These are phyloP conservation scores for Oopsacas minuta DNA, from an alignment of 37 sponge, comb jelly and placozoan species.

Conservation along the genomic window DNA sequence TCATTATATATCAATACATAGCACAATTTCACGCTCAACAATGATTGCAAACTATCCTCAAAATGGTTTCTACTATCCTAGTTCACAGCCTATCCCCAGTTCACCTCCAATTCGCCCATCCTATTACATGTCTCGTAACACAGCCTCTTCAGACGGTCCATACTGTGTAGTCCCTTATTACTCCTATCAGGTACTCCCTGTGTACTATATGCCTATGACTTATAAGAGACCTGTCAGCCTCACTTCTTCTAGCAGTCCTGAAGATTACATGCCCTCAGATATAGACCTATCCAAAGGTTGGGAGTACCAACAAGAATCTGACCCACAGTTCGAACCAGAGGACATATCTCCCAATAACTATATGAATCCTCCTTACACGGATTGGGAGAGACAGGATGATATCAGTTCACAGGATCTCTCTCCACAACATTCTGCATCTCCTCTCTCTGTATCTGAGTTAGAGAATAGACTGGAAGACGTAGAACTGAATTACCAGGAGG, in stretches of 20 bases:
- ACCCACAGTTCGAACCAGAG: not conserved
- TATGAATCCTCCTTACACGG: not conserved
- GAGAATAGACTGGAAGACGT: not conserved
- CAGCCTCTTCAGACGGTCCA: not conserved
- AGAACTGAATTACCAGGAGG: too few species aligned
- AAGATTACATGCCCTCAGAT: not conserved
- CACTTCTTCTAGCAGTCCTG: not conserved
- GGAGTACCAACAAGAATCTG: not conserved
- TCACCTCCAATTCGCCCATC: not conserved
- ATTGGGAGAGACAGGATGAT: slow-evolving; percentile 14
- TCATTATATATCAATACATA: too few species aligned
- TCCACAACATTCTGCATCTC: not conserved
- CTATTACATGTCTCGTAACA: not conserved
- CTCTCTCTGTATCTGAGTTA: not conserved
- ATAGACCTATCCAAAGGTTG: not conserved
- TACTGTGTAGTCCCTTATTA: not conserved
- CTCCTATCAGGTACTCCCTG: not conserved
- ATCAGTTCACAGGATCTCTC: slow-evolving; percentile 4
- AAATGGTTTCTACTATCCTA: not conserved
- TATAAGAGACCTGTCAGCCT: not conserved
- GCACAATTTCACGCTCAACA: too few species aligned
- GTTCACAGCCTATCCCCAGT: not conserved
- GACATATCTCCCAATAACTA: not conserved
- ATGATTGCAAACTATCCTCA: not conserved
- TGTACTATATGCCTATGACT: slow-evolving; percentile 5